Percentiles rank a stretch among this genome's conserved stretches.
These are phyloP conservation scores for Volucella bombylans DNA, from an alignment of 2,888 invertebrate species.

Conservation along the genomic window DNA sequence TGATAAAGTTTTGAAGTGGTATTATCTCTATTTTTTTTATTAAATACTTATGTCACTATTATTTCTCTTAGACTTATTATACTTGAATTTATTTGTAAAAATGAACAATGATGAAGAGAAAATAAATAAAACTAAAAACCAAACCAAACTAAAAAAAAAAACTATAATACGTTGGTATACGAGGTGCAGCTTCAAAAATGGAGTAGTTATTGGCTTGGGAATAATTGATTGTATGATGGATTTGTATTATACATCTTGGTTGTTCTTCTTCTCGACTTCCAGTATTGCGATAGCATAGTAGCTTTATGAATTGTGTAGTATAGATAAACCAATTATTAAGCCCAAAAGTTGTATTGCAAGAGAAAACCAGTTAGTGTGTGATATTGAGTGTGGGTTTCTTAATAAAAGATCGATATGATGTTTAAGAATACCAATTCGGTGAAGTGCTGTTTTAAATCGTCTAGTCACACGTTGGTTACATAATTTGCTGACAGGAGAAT, in stretches of 20 bases:
- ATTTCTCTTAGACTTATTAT: no score
- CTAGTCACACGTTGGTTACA: not conserved
- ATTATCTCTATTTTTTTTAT: no score
- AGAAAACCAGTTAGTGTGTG: no score
- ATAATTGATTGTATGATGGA: not conserved
- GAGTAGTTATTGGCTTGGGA: not conserved
- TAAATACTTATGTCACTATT: no score
- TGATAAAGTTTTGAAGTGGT: no score
- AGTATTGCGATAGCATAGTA: not conserved
- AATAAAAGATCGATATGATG: not conserved
- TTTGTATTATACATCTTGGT: not conserved
- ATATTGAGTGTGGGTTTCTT: not conserved
- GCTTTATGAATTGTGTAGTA: not conserved
- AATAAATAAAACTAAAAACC: no score
- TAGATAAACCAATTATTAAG: constrained; percentile 5
- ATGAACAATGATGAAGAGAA: no score
- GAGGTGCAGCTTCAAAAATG: not conserved
- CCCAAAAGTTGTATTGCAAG: not conserved
- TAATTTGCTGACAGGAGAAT: not conserved
- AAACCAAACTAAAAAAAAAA: no score
- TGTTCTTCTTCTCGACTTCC: not conserved
- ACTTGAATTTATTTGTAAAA: no score
- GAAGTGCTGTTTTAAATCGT: constrained; percentile 22
- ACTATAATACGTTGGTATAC: no score
- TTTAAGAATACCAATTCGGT: not conserved